phyloP scores from a whole-genome alignment of 2,888 invertebrate species.

The Mechanitis messenoides region DNA sequence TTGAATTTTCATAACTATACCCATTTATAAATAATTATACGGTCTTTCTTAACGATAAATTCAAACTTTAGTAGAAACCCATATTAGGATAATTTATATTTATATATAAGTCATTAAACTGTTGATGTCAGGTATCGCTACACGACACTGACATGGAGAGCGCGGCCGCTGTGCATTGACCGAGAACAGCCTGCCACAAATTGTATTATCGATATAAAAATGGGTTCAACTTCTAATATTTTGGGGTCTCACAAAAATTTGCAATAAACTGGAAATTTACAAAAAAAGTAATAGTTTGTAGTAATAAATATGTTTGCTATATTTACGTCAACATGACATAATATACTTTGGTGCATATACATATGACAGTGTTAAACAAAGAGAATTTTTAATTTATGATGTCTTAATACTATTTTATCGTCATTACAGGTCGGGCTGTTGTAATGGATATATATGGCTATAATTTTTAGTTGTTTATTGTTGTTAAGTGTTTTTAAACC shows the following conservation, averaged over 20 bases:
- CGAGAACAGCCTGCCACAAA: not conserved
- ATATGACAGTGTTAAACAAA: not conserved
- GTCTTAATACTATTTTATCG: not conserved
- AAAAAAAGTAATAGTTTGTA: too few relatives aligned
- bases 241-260: not conserved
- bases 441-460: too few relatives aligned
- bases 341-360: too few relatives aligned
- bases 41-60: too few relatives aligned
- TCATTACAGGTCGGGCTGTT: too few relatives aligned
- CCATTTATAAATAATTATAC: too few relatives aligned
- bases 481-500: not conserved
- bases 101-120: slow-evolving; percentile 1
- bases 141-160: not conserved
- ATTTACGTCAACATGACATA: not conserved
- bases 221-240: too few relatives aligned
- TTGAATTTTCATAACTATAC: not conserved
- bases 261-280: too few relatives aligned
- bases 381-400: not conserved
- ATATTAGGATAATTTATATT: not conserved
- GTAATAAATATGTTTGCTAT: too few relatives aligned
- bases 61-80: too few relatives aligned
- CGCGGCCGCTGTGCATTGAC: slow-evolving; percentile 1
- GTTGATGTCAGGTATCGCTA: not conserved
- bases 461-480: not conserved
- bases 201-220: not conserved